Base-by-base conservation (phyloP, 1,140 invertebrate genomes). In the Eueides isabella region DNA sequence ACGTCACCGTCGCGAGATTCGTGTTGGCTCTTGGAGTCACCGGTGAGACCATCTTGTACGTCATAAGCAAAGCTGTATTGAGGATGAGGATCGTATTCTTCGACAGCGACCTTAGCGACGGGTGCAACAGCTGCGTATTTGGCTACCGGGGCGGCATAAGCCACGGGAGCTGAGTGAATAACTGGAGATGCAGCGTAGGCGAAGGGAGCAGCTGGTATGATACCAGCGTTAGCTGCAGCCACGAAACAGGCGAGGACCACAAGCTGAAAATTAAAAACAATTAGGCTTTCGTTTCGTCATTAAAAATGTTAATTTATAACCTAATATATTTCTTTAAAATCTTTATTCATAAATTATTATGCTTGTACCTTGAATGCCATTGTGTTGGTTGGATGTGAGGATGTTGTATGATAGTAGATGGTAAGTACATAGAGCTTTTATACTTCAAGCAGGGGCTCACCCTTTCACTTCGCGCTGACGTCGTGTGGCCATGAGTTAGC, bases 1-100 rank as follows among this genome's bases (percentile, higher is more conserved):
- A 94, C 83, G 71, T 95, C 95, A 5, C 95, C 95, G 72, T 95
- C 92, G 38, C 95, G 92, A 35, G 87, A 94, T 86, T 96, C 96
- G 70, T 95, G 94, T 79, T 96, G 95, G 75, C 92, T 93, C 86
- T 96, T 96, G 2, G 94, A 90, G 86, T 96, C 96, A 2, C 96
- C 95, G 30, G 95, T 96, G 63, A 95, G 87, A n/a, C 91, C 85
- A 75, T 96, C 96, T 38, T 95, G 94, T 0, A 96, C 95, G 38
- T 94, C 94, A 35, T 96, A 96, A 0, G 94, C 93, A 81, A 95
- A 96, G 74, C 94, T 94, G 85, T 95, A 96, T 69, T 95, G 94
- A 0, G 95, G 95, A 69, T 95, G 93, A 30, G 93, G 91, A 68
- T 94, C 92, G 74, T 82, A 85, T 67, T 85, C 80, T 44, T 82